These are phyloP conservation scores for Parotocinclus haroldoi DNA, from an alignment of 2,797 vertebrate genomes.

Conservation along the genomic window DNA sequence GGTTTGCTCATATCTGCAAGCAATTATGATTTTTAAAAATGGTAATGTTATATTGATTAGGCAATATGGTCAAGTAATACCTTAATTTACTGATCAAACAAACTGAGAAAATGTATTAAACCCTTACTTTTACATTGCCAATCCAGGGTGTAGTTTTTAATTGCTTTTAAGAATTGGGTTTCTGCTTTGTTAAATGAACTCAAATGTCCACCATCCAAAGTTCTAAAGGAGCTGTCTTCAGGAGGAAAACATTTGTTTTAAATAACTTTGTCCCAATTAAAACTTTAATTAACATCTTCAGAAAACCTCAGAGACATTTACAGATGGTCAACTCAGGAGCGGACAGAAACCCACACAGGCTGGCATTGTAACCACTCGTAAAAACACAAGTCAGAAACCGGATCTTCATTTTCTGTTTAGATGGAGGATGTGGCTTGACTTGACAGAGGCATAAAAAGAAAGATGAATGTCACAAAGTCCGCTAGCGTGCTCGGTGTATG, in stretches of 20 bases:
- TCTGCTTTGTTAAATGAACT: too few relatives aligned
- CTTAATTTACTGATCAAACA: too few relatives aligned
- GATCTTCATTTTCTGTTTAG: constrained; percentile 69
- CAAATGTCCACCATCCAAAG: too few relatives aligned
- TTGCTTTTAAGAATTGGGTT: too few relatives aligned
- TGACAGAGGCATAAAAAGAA: constrained; percentile 56
- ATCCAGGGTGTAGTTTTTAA: too few relatives aligned
- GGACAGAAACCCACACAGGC: constrained; percentile 59
- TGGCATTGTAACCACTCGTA: constrained; percentile 67
- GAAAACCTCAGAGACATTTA: constrained; percentile 64
- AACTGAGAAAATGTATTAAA: too few relatives aligned
- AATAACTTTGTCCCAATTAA: constrained; percentile 66
- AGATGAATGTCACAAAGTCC: constrained; percentile 33
- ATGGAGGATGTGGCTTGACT: constrained; percentile 65
- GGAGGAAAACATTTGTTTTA: constrained; percentile 54
- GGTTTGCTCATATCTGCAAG: too few relatives aligned
- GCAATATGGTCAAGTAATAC: too few relatives aligned
- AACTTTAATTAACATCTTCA: constrained; percentile 64
- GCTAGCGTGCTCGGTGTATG: constrained; percentile 9
- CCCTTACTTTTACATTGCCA: too few relatives aligned
- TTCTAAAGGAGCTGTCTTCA: constrained; percentile 25
- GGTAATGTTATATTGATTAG: too few relatives aligned
- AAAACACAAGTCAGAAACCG: constrained; percentile 68
- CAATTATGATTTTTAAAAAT: too few relatives aligned
- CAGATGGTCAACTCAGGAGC: constrained; percentile 53